Evolutionary conservation across 2,797 vertebrate species (phyloP).

Genomic region (Gorsachius magnificus): DNA sequence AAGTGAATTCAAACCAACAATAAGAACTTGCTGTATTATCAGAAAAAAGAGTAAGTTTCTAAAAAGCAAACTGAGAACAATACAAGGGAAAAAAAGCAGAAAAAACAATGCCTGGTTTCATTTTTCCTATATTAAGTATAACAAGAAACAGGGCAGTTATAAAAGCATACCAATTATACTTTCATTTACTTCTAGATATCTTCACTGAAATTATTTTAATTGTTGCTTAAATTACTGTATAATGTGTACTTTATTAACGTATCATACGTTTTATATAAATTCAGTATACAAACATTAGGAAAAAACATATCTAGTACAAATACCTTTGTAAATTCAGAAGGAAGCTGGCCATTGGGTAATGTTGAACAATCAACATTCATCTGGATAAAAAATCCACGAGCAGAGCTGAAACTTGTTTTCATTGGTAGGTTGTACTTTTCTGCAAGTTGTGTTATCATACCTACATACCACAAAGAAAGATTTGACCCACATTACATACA

Average conservation of each 20-base stretch:
- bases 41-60: background rate
- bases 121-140: background rate
- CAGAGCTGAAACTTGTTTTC: conserved; percentile 92
- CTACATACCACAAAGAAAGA: conserved; percentile 66
- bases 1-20: conserved; percentile 47
- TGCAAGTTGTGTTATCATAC: conserved; percentile 87
- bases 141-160: background rate
- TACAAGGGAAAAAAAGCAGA: accelerated
- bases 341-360: conserved; percentile 84
- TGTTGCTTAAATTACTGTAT: background rate
- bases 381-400: conserved; percentile 95
- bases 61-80: background rate
- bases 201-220: background rate
- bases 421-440: conserved; percentile 88
- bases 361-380: conserved; percentile 83
- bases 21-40: background rate
- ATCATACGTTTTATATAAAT: background rate
- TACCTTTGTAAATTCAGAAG: conserved; percentile 95
- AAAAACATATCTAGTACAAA: background rate
- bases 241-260: background rate
- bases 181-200: background rate
- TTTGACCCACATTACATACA: background rate
- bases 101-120: background rate
- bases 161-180: background rate
- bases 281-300: background rate